Evolutionary conservation across 2,797 vertebrate species (phyloP).

Genomic region (Crocodylus rhombifer): DNA sequence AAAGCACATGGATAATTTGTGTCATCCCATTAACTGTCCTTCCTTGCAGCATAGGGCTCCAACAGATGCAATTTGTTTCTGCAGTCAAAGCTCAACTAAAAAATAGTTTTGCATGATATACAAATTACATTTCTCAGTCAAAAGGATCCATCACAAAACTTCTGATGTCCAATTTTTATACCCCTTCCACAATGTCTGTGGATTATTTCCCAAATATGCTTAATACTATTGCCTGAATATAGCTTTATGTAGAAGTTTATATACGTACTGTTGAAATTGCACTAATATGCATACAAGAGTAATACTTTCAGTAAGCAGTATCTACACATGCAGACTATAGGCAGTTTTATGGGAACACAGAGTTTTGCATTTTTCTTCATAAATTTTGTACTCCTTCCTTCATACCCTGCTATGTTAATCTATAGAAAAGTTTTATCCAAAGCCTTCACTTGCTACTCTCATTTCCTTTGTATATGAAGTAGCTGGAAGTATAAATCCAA

Average conservation of each 20-base stretch:
- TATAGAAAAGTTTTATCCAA: not conserved
- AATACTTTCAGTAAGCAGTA: not conserved
- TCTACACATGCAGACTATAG: not conserved
- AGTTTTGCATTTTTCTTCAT: not conserved
- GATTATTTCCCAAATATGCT: not conserved
- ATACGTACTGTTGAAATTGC: not conserved
- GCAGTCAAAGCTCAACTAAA: not conserved
- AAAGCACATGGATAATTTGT: not conserved
- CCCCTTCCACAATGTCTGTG: not conserved
- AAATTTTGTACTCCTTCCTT: not conserved
- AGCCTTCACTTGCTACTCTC: not conserved
- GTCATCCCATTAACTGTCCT: not conserved
- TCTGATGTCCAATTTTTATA: not conserved
- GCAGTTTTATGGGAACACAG: not conserved
- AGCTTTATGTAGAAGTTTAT: not conserved
- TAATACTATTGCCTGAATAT: not conserved
- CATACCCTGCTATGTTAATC: not conserved
- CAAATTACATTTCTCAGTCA: not conserved
- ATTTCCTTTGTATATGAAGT: not conserved
- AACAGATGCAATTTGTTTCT: not conserved
- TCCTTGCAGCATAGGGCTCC: not conserved
- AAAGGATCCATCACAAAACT: not conserved
- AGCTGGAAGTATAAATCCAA: not conserved
- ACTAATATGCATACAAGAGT: not conserved
- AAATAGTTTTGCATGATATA: accelerated